phyloP scores from a whole-genome alignment of 2,888 invertebrate genomes.

The Trichacis sp. region DNA sequence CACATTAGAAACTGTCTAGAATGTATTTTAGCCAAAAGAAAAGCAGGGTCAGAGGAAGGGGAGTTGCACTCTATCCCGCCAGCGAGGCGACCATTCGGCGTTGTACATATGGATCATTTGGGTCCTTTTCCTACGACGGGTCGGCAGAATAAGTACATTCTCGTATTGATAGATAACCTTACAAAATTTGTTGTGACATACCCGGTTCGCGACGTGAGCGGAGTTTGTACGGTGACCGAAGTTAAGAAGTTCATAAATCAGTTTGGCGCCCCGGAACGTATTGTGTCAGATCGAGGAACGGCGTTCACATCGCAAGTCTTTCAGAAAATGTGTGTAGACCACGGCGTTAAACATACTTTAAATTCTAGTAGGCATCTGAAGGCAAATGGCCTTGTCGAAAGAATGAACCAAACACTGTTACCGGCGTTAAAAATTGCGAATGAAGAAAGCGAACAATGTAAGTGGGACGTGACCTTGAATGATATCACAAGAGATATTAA shows the following conservation, averaged over 20 bases:
- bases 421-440: no score
- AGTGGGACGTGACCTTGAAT: no score
- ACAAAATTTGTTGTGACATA: slow-evolving; percentile 10
- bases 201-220: background rate
- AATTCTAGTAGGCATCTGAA: slow-evolving; percentile 19
- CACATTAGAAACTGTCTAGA: no score
- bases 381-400: slow-evolving; percentile 14
- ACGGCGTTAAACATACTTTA: slow-evolving; percentile 8
- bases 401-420: slow-evolving; percentile 15
- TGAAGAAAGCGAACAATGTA: no score
- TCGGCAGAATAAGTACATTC: slow-evolving; percentile 3
- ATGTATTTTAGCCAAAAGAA: no score
- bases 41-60: slow-evolving; percentile 36
- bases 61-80: slow-evolving; percentile 42
- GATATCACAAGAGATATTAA: no score
- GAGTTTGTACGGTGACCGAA: background rate
- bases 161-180: background rate
- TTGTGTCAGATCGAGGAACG: slow-evolving; percentile 13
- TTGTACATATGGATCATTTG: slow-evolving; percentile 43
- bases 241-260: background rate
- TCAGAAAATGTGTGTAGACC: slow-evolving; percentile 1
- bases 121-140: slow-evolving; percentile 28
- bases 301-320: slow-evolving; percentile 10
- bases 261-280: background rate
- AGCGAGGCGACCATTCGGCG: slow-evolving; percentile 41